Base-by-base conservation (phyloP, 2,888 invertebrate species). In the Leucoptera coffeella region DNA sequence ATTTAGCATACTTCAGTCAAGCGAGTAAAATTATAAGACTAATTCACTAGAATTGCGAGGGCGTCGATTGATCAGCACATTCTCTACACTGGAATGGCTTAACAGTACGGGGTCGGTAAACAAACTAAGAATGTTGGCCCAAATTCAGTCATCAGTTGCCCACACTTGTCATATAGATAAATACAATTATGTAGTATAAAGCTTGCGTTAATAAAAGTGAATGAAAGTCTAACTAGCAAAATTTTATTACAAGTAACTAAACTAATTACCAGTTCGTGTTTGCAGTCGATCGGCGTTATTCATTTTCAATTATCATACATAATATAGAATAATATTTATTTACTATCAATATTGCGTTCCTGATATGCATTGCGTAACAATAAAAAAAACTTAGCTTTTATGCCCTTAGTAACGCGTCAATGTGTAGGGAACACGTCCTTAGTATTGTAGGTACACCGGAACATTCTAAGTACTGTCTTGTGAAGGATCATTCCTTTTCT, bases 291-390 rank as follows among this genome's bases (percentile, higher is more conserved):
- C 58, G 58, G 50, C 50, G 51, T 56, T 55, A 58, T 52, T 61
- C 55, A 46, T 52, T 54, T 53, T 48, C 54, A 59, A 54, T 39
- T 46, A 55, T 50, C 67, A 69, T 67, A 48, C 69, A 69, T 67
- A 69, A n/a, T n/a, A n/a, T n/a, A n/a, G n/a, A n/a, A n/a, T n/a
- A n/a, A 59, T 64, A 67, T 69, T 67, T 67, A 69, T 67, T 67
- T 59, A 51, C 69, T 69, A 69, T 58, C 69, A 67, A 27, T 69
- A 69, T 69, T 69, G 69, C 69, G 69, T 69, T 55, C 62, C 58
- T 65, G 69, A 69, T 69, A 69, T 67, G 69, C 69, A 67, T 69
- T 56, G 69, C 69, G 69, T 65, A 67, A 67, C 69, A 67, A 67
- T 65, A 67, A 65, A 65, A n/a, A 65, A 65, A 65, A 64, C 58